Evolutionary conservation across 2,797 vertebrate species (phyloP), one percentile per base, ranked within the genome.

Genomic region (Microctenopoma stevenorrisi): DNA sequence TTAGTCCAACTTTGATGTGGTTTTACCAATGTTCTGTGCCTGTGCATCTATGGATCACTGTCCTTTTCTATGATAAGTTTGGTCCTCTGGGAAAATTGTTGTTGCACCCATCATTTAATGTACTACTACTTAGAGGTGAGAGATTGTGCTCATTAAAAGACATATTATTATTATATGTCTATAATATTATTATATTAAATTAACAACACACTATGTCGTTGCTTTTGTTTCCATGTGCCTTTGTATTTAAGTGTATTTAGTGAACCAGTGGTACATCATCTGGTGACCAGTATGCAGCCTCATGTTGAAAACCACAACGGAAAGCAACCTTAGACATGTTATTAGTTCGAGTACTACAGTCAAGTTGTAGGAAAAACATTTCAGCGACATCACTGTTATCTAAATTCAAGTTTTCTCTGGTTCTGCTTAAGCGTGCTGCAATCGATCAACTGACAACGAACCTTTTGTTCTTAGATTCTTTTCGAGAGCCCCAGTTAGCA

Each of bases 361-460:
- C 44, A 57, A 5, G 11, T 33, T 62, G 13, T 42, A 44, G 33
- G 33, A 35, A 7, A 35, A 35, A 5, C 0, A 51, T 52, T 59
- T 47, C 43, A 12, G 13, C 66, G 12, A 12, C 30, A 26, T 16
- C 44, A 47, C 10, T 42, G 50, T 18, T 52, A 40, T 62, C 22
- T 55, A 5, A 15, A 4, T 10, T 38, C 6, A 42, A 50, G 43
- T 49, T 15, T 10, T 25, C 33, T 52, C 49, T 22, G 8, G 18
- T 9, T 56, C 12, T 43, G 28, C 11, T 4, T 12, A 7, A 22
- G 3, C 11, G 15, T 33, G 9, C 51, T 37, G 58, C 22, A 43
- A 61, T n/a, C 53, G 38, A 72, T 78, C 75, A 50, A 33, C 42
- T 65, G 47, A 68, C 47, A 48, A 66, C 35, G 28, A 46, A 58